Base-by-base conservation (phyloP, 2,888 invertebrate genomes). In the Drosophila melanosoma region DNA sequence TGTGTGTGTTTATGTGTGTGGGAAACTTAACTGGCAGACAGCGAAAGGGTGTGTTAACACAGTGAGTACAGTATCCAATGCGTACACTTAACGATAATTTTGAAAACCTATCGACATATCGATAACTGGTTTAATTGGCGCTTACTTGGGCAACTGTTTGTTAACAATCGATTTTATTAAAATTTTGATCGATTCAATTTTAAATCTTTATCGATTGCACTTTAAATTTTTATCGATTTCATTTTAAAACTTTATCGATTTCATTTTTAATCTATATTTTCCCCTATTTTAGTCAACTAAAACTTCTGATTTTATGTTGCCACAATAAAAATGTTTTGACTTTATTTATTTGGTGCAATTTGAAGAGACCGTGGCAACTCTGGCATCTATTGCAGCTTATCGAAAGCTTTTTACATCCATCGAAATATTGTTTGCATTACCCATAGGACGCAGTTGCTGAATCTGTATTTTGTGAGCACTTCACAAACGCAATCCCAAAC, bases 401-500 rank as follows among this genome's bases (percentile, higher is more conserved):
- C 38, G 26, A 12, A 38, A 17, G 20, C 23, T 36, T 5, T 26
- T 54, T 35, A 36, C 23, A 36, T 26, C 29, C 38, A n/a, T 36
- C 3, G 17, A 11, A 56, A 12, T 38, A 57, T 57, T 40, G 29
- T 20, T 40, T 20, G 20, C 38, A 45, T 45, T 20, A 20, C 15
- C 20, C 20, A 20, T 17, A 15, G 29, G 38, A 7, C 20, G 29
- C 32, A 36, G 26, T 52, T 40, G 49, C 32, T 40, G 38, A 20
- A 40, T 26, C 26, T 38, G 29, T 40, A 15, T 40, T 32, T 12
- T 32, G 56, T 33, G 38, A 32, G 20, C 11, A 32, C 38, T 15
- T 40, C 52, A 35, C 53, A 40, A 7, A 36, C 57, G 35, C 42
- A 69, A 54, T 54, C 60, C 70, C 49, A 45, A 48, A 66, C 45